These are phyloP conservation scores for Eilema griseolum DNA, from an alignment of 2,888 invertebrate genomes.

Conservation along the genomic window DNA sequence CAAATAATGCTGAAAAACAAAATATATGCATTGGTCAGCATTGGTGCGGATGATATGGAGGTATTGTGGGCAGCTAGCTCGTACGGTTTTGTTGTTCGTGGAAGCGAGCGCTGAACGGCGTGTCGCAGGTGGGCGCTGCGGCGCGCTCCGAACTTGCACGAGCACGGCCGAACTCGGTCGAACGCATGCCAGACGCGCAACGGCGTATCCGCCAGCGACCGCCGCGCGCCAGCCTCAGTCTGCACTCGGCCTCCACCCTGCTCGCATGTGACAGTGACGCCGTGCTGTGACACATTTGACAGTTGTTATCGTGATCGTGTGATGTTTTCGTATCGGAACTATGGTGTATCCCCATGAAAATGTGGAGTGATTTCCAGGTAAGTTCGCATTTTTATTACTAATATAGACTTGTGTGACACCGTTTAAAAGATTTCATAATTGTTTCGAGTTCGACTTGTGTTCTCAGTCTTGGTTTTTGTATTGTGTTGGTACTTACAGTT, in stretches of 20 bases:
- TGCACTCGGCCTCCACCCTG: constrained; percentile 80
- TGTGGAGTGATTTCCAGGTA: constrained; percentile 87
- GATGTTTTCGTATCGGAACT: constrained; percentile 86
- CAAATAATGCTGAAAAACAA: constrained; percentile 9
- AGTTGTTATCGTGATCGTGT: constrained; percentile 86
- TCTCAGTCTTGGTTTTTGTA: constrained; percentile 49
- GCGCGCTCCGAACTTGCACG: constrained; percentile 61
- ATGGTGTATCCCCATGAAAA: constrained; percentile 87
- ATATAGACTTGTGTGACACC: constrained; percentile 19
- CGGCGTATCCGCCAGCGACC: constrained; percentile 33
- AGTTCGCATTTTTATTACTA: constrained; percentile 52
- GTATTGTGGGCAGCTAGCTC: constrained; percentile 65
- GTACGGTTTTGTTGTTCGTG: constrained; percentile 81
- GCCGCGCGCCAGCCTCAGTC: constrained; percentile 71
- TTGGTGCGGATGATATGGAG: constrained; percentile 56
- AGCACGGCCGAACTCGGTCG: constrained; percentile 47
- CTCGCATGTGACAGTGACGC: constrained; percentile 75
- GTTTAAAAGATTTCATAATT: constrained; percentile 43
- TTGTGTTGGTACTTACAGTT: constrained; percentile 42
- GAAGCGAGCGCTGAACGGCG: constrained; percentile 54
- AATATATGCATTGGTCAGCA: constrained; percentile 21
- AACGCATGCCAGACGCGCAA: constrained; percentile 27
- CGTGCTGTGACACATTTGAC: constrained; percentile 82
- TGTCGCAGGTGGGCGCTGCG: constrained; percentile 83
- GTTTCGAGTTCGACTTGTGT: constrained; percentile 55